Conservation (phyloP, 1,140 invertebrate species). For the Bombus ignitus region DNA sequence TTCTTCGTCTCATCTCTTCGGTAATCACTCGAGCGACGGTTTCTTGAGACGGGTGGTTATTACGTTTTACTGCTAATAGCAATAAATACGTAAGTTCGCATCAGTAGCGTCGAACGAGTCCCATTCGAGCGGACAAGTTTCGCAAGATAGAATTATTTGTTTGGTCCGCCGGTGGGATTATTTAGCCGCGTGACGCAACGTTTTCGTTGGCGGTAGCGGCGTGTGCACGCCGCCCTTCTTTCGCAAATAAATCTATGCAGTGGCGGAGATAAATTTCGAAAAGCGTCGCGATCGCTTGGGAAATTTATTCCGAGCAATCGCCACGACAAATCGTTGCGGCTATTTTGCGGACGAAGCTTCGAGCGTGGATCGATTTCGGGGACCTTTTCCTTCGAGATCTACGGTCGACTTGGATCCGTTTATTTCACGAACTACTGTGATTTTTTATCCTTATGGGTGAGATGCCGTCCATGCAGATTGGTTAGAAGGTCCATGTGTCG, state of each 20-base stretch:
- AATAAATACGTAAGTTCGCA: neutral
- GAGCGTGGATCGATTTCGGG: neutral
- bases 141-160: constrained; percentile 23
- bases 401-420: neutral
- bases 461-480: neutral
- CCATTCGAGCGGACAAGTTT: neutral
- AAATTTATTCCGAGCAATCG: neutral
- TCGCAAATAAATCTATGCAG: constrained; percentile 26
- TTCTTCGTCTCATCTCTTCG: neutral
- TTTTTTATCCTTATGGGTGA: neutral
- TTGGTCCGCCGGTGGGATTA: neutral
- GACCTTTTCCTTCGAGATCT: too few species aligned
- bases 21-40: too few species aligned
- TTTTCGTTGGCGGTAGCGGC: neutral
- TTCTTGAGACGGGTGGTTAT: neutral
- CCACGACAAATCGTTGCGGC: neutral
- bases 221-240: neutral
- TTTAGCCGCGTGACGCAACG: neutral
- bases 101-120: neutral
- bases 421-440: neutral
- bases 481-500: neutral
- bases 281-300: neutral
- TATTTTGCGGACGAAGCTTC: neutral
- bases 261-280: constrained; percentile 11
- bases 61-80: neutral